phyloP scores from a whole-genome alignment of 2,113 vertebrate genomes.

The Gymnocephalus cernua region DNA sequence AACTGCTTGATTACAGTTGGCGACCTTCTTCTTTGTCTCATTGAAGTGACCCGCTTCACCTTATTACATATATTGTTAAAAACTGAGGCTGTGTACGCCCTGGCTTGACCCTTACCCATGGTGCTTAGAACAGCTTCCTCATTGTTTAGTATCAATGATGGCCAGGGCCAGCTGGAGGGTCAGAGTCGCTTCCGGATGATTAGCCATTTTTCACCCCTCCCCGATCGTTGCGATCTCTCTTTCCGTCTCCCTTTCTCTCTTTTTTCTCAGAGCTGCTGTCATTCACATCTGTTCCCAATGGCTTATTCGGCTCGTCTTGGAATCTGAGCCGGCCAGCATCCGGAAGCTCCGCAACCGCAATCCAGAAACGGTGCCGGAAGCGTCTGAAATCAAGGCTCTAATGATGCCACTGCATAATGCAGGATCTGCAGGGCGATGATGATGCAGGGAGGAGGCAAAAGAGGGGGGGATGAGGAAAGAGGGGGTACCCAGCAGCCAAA shows the following conservation, averaged over 20 bases:
- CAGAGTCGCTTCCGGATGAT: constrained; percentile 89
- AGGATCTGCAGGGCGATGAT: constrained; percentile 85
- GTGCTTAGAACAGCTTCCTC: constrained; percentile 43
- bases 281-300: constrained; percentile 85
- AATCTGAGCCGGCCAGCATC: constrained; percentile 71
- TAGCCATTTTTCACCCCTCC: constrained; percentile 85
- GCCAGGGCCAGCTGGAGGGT: constrained; percentile 76
- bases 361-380: constrained; percentile 88
- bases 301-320: constrained; percentile 70
- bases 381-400: constrained; percentile 89
- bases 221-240: background rate
- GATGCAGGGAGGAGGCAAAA: constrained; percentile 1
- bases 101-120: constrained; percentile 25
- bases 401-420: constrained; percentile 94
- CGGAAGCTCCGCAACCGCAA: constrained; percentile 87
- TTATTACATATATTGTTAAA: background rate
- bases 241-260: background rate
- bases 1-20: constrained; percentile 50
- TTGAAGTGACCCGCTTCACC: constrained; percentile 1
- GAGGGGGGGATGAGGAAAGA: background rate
- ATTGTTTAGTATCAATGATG: constrained; percentile 72
- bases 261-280: constrained; percentile 50
- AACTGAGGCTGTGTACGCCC: background rate
- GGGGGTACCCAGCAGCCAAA: constrained; percentile 62
- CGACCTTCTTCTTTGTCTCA: constrained; percentile 29